Evolutionary conservation across 2,888 invertebrate genomes (phyloP).

Genomic region (Agrotis clavis): DNA sequence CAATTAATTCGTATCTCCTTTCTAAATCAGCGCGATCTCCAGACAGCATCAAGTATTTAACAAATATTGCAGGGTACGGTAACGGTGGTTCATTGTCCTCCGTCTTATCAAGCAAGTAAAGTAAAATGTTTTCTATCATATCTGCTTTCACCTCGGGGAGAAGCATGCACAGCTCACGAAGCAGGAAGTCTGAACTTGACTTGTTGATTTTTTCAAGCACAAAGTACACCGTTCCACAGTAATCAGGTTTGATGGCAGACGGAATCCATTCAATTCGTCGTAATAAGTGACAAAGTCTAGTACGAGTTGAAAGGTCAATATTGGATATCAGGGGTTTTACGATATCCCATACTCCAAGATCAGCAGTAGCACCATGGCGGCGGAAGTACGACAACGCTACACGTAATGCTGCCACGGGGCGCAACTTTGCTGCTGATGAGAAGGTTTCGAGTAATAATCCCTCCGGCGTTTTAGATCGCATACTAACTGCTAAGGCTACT

Average conservation of each 20-base stretch:
- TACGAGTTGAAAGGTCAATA: conserved; percentile 62
- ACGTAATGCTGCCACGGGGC: conserved; percentile 67
- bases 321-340: conserved; percentile 69
- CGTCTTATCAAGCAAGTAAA: conserved; percentile 48
- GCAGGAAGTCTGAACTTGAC: conserved; percentile 52
- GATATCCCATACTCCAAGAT: conserved; percentile 71
- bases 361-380: conserved; percentile 59
- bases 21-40: conserved; percentile 67
- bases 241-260: conserved; percentile 70
- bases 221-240: conserved; percentile 69
- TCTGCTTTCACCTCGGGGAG: conserved; percentile 62
- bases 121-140: conserved; percentile 63
- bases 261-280: conserved; percentile 66
- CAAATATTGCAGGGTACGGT: conserved; percentile 70
- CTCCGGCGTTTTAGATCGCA: conserved; percentile 22
- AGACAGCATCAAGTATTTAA: conserved; percentile 74
- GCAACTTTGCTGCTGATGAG: conserved; percentile 30
- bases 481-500: conserved; percentile 70
- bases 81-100: conserved; percentile 30
- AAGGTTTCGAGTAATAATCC: conserved; percentile 34
- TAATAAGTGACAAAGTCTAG: conserved; percentile 42
- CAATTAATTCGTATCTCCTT: conserved; percentile 66
- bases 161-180: conserved; percentile 67
- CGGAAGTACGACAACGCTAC: conserved; percentile 68
- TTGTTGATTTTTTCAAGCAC: conserved; percentile 56